phyloP scores from a whole-genome alignment of 2,888 invertebrate species.

The Cantharis flavilabris region DNA sequence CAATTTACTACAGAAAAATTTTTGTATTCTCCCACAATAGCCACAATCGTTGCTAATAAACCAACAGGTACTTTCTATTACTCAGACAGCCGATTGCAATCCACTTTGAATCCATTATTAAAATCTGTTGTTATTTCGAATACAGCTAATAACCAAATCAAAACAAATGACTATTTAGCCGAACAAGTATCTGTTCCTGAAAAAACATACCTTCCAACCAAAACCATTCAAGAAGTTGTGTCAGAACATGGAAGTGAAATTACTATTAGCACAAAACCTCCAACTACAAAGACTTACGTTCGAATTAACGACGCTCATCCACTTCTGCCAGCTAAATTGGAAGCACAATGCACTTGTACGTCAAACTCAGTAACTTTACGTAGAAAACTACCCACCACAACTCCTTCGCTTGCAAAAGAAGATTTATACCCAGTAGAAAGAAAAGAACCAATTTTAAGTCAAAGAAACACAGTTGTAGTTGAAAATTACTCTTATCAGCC shows the following conservation, averaged over 20 bases:
- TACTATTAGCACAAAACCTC: not conserved
- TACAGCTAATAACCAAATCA: not conserved
- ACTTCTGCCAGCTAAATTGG: conserved; percentile 69
- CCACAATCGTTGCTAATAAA: not conserved
- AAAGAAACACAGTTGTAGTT: conserved; percentile 24
- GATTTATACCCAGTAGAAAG: not conserved
- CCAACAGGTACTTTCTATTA: not conserved
- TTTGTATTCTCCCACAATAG: not conserved
- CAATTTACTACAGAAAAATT: conserved; percentile 9
- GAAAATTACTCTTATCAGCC: conserved; percentile 46
- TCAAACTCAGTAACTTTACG: conserved; percentile 59
- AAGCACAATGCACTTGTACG: conserved; percentile 74
- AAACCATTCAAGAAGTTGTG: not conserved
- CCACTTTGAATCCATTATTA: not conserved
- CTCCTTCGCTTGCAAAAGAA: not conserved
- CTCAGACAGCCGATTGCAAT: not conserved
- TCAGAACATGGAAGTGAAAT: not conserved
- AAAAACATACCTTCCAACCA: not conserved
- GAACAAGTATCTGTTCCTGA: not conserved
- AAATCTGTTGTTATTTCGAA: not conserved
- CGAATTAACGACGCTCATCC: conserved; percentile 76
- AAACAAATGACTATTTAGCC: not conserved
- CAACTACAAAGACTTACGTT: conserved; percentile 63
- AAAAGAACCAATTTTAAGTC: not conserved
- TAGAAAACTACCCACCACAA: conserved; percentile 44